Conservation (phyloP, 2,113 vertebrate genomes). For the Cercocebus atys region DNA sequence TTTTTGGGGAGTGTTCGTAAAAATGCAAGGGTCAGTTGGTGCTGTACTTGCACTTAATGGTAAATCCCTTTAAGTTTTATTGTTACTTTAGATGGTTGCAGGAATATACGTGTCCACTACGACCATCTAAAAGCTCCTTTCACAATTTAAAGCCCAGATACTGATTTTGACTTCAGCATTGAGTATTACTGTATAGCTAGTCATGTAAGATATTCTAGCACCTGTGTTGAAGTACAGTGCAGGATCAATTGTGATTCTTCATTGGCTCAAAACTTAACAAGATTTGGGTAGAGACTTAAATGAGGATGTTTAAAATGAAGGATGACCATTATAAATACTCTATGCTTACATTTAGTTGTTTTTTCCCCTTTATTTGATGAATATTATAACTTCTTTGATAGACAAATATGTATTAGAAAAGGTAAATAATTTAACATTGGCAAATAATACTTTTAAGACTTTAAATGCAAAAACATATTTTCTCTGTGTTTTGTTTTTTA, state of each 20-base stretch:
- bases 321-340: neutral
- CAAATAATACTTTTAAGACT: neutral
- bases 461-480: slow-evolving; percentile 45
- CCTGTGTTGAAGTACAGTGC: too few species aligned
- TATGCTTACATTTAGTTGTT: neutral
- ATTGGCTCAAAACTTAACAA: neutral
- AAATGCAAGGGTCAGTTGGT: neutral
- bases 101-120: neutral
- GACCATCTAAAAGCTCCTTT: neutral
- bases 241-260: neutral
- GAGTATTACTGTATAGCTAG: neutral
- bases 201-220: neutral
- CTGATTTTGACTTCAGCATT: neutral
- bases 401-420: slow-evolving; percentile 1
- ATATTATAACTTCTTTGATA: neutral
- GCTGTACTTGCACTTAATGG: neutral
- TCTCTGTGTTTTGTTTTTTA: slow-evolving; percentile 81
- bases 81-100: neutral
- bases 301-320: neutral
- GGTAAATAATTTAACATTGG: slow-evolving; percentile 5
- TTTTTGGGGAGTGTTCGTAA: neutral
- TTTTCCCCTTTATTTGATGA: neutral
- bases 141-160: neutral
- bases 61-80: slow-evolving; percentile 1
- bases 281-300: neutral